A percentile compares a stretch with the other conserved stretches of the same genome.
Conservation (phyloP, 2,888 invertebrate species). For the Calliscelio sp. region DNA sequence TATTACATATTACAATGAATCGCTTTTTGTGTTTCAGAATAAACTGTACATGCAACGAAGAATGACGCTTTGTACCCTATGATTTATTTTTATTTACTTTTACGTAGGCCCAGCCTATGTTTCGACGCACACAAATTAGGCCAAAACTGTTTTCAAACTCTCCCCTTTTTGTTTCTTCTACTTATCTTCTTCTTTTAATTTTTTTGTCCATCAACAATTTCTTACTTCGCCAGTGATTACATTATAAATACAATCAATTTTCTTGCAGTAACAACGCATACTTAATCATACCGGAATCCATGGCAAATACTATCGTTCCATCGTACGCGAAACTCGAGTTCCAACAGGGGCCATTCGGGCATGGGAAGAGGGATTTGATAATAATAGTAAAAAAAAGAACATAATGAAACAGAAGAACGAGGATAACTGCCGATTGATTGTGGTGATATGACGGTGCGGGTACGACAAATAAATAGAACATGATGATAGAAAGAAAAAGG, state of each 20-base stretch:
- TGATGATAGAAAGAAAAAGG: conserved; percentile 39
- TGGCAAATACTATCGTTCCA: conserved; percentile 51
- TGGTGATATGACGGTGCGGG: not conserved
- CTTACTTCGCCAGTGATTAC: conserved; percentile 49
- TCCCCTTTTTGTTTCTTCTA: conserved; percentile 44
- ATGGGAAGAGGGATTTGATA: not conserved
- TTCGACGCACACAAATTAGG: conserved; percentile 44
- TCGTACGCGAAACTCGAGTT: conserved; percentile 37
- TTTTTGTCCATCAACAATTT: conserved; percentile 68
- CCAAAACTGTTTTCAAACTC: conserved; percentile 40
- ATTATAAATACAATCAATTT: conserved; percentile 60
- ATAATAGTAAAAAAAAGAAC: not conserved
- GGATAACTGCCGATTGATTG: too few species aligned
- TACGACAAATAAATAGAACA: conserved; percentile 51
- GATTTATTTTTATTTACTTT: too few species aligned
- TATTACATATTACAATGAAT: conserved; percentile 84
- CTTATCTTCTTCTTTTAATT: too few species aligned
- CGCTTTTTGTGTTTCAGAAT: conserved; percentile 73
- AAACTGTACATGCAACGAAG: conserved; percentile 81
- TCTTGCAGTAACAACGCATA: conserved; percentile 51
- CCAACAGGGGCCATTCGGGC: conserved; percentile 28
- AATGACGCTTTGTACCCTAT: conserved; percentile 81
- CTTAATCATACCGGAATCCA: conserved; percentile 49
- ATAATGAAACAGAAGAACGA: too few species aligned
- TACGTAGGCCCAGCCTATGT: conserved; percentile 82